Evolutionary conservation across 2,888 invertebrate genomes (phyloP).

Genomic region (Tuberolachnus salignus): DNA sequence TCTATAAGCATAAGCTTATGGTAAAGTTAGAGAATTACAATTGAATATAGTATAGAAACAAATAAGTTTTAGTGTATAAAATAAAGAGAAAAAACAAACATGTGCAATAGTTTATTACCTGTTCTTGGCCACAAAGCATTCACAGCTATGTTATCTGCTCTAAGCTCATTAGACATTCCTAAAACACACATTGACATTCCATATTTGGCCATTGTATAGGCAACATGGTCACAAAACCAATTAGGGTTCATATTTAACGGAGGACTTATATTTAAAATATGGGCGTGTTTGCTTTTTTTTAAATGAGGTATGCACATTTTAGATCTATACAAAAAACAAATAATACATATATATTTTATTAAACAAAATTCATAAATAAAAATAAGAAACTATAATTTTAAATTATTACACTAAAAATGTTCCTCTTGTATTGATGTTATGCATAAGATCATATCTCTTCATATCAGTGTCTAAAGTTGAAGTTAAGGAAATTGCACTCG

Average conservation of each 20-base stretch:
- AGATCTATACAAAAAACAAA: conserved; percentile 72
- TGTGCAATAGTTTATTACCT: conserved; percentile 65
- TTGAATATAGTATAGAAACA: no score
- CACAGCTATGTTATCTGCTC: conserved; percentile 80
- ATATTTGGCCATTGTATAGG: conserved; percentile 98
- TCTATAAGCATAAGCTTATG: no score
- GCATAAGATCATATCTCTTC: conserved; percentile 97
- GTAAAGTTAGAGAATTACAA: no score
- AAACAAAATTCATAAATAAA: background rate
- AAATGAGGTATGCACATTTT: conserved; percentile 87
- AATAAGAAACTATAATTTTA: background rate
- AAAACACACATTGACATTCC: conserved; percentile 98
- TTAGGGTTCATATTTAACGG: conserved; percentile 85
- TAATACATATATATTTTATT: background rate
- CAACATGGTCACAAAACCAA: conserved; percentile 92
- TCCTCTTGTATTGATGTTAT: conserved; percentile 89
- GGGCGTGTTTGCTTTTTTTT: conserved; percentile 84
- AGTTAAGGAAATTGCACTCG: conserved; percentile 88
- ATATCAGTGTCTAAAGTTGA: conserved; percentile 84
- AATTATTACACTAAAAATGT: conserved; percentile 74
- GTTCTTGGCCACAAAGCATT: conserved; percentile 97
- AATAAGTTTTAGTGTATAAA: no score
- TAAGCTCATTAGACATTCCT: conserved; percentile 93
- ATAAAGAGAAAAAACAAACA: no score
- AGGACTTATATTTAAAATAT: conserved; percentile 93